Base-by-base conservation (phyloP, 2,113 vertebrate genomes). In the Dasypus novemcinctus region DNA sequence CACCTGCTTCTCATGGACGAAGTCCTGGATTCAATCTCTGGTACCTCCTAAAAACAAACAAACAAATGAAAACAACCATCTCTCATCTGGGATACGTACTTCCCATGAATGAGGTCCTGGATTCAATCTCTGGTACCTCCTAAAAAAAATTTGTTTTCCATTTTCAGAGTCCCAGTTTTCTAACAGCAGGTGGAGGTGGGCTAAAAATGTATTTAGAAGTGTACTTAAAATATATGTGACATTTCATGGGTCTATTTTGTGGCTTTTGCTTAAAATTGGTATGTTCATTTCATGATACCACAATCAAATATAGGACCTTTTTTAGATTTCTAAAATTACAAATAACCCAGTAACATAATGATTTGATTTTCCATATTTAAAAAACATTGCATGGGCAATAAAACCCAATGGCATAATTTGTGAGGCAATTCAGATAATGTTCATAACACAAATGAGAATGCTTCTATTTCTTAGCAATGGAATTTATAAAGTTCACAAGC, bases 311-410 rank as follows among this genome's bases (percentile, higher is more conserved):
- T 93, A 83, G 43, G 38, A 72, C 4, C 36, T n/a, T 93, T 93
- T 85, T 68, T 90, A 59, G 36, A 57, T 80, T 38, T 74, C 54
- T 89, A 64, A 90, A 93, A n/a, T 95, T 86, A 49, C 41, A 86
- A 46, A 66, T 36, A 59, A 33, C 66, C 63, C 43, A 38, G n/a
- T 1, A 63, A 27, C 27, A 66, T 9, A n/a, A n/a, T 85, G 75
- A 59, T 80, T 90, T 90, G 17, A 64, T 66, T 85, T 90, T 66
- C 20, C 10, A 3, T 90, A n/a, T 85, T 87, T 23, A 80, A 89
- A 83, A 68, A 85, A 14, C 33, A 43, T 80, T 69, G 10, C 4
- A 4, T 61, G 15, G 21, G 61, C 61, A 75, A 33, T 81, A 74
- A 90, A 92, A 81, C 57, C 46, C n/a, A 86, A 4, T n/a, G 29